These are phyloP conservation scores for Octopus sinensis DNA, from an alignment of 1,140 invertebrate genomes.

Conservation along the genomic window DNA sequence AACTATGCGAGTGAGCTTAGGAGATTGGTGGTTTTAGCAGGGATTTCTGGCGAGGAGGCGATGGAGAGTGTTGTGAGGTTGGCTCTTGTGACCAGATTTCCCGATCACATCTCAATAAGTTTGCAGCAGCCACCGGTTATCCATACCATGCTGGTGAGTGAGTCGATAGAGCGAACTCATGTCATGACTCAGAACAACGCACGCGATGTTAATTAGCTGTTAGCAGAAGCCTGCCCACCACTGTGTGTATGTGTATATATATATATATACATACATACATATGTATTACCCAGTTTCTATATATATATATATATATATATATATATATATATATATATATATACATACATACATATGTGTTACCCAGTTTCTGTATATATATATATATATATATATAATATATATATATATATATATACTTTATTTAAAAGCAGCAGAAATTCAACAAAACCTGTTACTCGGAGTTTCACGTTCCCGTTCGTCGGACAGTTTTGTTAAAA, in stretches of 20 bases:
- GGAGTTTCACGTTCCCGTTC: too few relatives aligned
- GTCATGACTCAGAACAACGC: slow-evolving; percentile 10
- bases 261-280: slow-evolving; percentile 21
- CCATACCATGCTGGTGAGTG: not conserved
- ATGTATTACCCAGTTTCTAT: slow-evolving; percentile 23
- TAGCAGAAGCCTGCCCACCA: slow-evolving; percentile 13
- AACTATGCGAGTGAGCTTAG: too few relatives aligned
- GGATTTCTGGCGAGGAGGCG: too few relatives aligned
- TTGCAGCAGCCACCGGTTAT: not conserved
- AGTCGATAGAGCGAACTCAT: not conserved
- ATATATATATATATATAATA: slow-evolving; percentile 10
- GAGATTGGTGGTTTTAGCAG: too few relatives aligned
- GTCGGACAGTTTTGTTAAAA: too few relatives aligned
- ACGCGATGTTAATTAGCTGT: slow-evolving; percentile 13
- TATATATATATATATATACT: too few relatives aligned
- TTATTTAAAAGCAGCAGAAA: too few relatives aligned
- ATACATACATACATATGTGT: slow-evolving; percentile 92
- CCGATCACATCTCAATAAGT: not conserved
- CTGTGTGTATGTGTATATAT: slow-evolving; percentile 45
- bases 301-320: slow-evolving; percentile 24
- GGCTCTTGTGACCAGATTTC: not conserved
- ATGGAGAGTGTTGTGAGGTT: too few relatives aligned
- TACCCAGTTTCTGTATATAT: slow-evolving; percentile 62
- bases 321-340: slow-evolving; percentile 57
- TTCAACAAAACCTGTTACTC: too few relatives aligned